Base-by-base conservation (phyloP, 2,113 vertebrate species). In the Pycnonotus jocosus region DNA sequence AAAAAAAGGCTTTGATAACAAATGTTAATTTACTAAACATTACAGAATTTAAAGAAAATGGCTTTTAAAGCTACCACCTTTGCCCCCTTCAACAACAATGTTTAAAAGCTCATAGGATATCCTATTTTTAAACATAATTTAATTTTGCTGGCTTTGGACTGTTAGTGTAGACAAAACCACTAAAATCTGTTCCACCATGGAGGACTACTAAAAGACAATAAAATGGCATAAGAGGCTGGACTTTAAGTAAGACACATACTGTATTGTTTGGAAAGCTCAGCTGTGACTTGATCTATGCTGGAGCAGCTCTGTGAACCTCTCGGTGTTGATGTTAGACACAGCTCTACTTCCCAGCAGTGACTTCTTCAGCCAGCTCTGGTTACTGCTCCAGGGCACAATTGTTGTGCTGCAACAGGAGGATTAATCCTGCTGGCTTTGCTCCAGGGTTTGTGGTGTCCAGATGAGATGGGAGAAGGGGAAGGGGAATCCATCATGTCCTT, bases 391-490 rank as follows among this genome's bases (percentile, higher is more conserved):
- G 33, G 47, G 47, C 61, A 37, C 0, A 0, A 81, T 37, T 2
- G 3, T 45, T 6, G 5, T 1, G 7, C 69, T 73, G 28, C 8
- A 5, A 54, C 7, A 4, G 50, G 50, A 70, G 42, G 18, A 70
- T 92, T 86, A 56, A 72, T 76, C 50, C 62, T 86, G 24, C 37
- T 83, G 72, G 51, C 68, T 83, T 80, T 58, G 37, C 42, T 87
- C 20, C 40, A 13, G n/a, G 28, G 9, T 54, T 71, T 88, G 37
- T 51, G 35, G 31, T 79, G 40, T 17, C 62, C 57, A 53, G 76
- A 82, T 89, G 40, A 72, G 38, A 45, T 22, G 23, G 17, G 21
- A 73, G 64, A 91, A 86, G 21, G 16, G 35, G 17, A 74, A 15
- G 13, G 35, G 15, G 24, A 71, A 64, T 37, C 48, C 12, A 10